Evolutionary conservation across 2,888 invertebrate genomes (phyloP).

Genomic region (Hypsopygia costalis): DNA sequence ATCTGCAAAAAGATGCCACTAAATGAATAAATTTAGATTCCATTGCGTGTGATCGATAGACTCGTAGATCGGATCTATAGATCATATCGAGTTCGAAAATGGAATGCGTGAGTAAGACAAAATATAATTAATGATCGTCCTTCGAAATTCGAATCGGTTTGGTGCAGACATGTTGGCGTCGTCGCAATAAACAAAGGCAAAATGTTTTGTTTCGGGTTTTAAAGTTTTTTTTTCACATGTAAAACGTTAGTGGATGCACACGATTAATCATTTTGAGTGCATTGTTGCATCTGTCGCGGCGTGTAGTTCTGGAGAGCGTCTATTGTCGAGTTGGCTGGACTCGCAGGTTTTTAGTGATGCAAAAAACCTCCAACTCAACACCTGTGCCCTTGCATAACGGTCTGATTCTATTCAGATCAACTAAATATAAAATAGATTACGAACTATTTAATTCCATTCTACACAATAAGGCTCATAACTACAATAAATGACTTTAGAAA

Average conservation of each 20-base stretch:
- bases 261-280: constrained; percentile 68
- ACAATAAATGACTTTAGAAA: constrained; percentile 1
- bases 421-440: constrained; percentile 41
- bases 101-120: constrained; percentile 80
- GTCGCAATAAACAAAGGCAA: constrained; percentile 74
- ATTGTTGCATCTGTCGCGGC: constrained; percentile 75
- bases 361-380: constrained; percentile 52
- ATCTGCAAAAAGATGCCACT: constrained; percentile 74
- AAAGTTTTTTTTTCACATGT: constrained; percentile 54
- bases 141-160: constrained; percentile 74
- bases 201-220: constrained; percentile 61
- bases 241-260: constrained; percentile 62
- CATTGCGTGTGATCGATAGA: constrained; percentile 75
- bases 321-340: constrained; percentile 51
- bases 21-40: constrained; percentile 78
- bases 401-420: constrained; percentile 30
- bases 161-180: constrained; percentile 79
- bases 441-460: constrained; percentile 25
- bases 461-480: constrained; percentile 18
- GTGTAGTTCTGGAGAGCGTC: constrained; percentile 46
- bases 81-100: constrained; percentile 77
- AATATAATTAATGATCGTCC: constrained; percentile 78
- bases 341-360: constrained; percentile 49
- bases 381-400: constrained; percentile 52
- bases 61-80: constrained; percentile 77